These are phyloP conservation scores for Pogona vitticeps DNA, from an alignment of 2,113 vertebrate genomes.

Conservation along the genomic window DNA sequence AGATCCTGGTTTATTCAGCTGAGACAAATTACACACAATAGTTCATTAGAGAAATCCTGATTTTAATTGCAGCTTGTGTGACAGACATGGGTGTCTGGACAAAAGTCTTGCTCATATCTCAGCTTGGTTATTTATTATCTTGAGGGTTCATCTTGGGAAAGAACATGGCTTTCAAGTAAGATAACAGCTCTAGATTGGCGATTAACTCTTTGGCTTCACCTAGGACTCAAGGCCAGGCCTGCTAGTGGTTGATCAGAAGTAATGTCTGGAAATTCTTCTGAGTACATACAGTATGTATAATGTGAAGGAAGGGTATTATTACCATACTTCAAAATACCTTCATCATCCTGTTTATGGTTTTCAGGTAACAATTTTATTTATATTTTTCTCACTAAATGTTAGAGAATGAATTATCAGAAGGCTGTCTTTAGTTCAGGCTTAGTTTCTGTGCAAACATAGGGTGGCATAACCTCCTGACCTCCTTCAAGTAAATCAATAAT, in stretches of 20 bases:
- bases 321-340: too few relatives aligned
- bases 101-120: not conserved
- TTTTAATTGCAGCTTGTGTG: not conserved
- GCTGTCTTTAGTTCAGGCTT: not conserved
- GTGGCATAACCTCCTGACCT: not conserved
- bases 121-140: not conserved
- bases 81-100: not conserved
- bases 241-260: not conserved
- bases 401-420: not conserved
- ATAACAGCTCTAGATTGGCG: not conserved
- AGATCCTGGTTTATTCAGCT: not conserved
- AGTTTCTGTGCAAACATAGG: constrained; percentile 5
- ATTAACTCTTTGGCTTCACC: not conserved
- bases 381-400: not conserved
- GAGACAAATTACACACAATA: not conserved
- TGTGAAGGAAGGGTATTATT: not conserved
- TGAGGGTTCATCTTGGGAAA: not conserved
- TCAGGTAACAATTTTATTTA: not conserved
- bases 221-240: not conserved
- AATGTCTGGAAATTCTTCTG: not conserved
- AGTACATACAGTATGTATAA: not conserved
- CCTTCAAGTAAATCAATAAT: not conserved
- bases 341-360: too few relatives aligned
- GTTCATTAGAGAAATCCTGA: not conserved
- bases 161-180: not conserved